Evolutionary conservation across 2,113 vertebrate species (phyloP), one percentile per base, ranked within the genome.

Genomic region (Tinamus guttatus): DNA sequence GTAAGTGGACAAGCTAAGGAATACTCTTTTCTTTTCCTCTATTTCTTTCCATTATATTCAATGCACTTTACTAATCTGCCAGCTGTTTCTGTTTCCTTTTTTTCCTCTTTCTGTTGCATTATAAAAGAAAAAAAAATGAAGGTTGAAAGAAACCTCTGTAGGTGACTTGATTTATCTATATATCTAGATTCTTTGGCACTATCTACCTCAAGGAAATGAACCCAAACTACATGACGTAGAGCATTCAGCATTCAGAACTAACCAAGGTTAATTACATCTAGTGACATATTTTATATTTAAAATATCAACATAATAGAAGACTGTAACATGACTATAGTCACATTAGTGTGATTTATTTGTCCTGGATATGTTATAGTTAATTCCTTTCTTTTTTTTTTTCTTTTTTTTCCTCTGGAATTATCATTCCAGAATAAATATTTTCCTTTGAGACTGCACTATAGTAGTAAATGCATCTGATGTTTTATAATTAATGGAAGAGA

Each of bases 1-100:
- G 99, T 99, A 97, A 98, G 98, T 56, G 9, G 11, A 2, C 17
- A 11, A 73, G 13, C 41, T 60, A 24, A 36, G 51, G 38, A 30
- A 18, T 8, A 2, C 4, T 51, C 7, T 34, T 75, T 52, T 36
- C 18, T 65, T 79, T 59, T 22, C 63, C 22, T 2, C 9, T 65
- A 0, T 58, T 30, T 4, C n/a, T 58, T 89, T 85, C n/a, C 8
- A 1, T 58, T 52, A 25, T 28, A 5, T 60, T 81, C 19, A 0
- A 34, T 81, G 28, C 11, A 6, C 12, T 47, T 77, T 3, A 21
- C 24, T 89, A 20, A 49, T 16, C 30, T 47, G 52, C 12, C 6
- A 21, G 19, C 17, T 28, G 71, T 58, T 28, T 64, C 7, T 21
- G 15, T 38, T 47, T 34, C 47, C 43, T 79, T 6, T 52, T 43